These are phyloP conservation scores for Ailurus styani DNA, from an alignment of 2,113 vertebrate genomes.

Conservation along the genomic window DNA sequence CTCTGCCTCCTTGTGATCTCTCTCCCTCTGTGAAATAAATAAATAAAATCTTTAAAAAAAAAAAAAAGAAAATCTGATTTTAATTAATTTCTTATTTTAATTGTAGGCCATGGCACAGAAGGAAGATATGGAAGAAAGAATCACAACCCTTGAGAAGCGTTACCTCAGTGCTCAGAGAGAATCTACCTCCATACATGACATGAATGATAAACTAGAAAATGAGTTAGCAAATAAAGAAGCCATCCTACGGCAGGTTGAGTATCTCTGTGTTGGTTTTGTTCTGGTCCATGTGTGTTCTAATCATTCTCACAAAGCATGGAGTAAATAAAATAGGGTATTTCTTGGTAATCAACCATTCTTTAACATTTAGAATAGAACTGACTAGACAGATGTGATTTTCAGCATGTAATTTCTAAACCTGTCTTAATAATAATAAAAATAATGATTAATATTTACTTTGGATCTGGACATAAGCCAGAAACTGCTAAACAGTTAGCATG, in stretches of 20 bases:
- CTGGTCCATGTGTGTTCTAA: neutral
- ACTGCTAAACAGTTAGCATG: neutral
- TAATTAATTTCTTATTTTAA: neutral
- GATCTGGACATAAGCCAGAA: neutral
- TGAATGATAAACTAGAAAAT: slow-evolving; percentile 99
- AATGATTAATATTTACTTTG: neutral
- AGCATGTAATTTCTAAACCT: neutral
- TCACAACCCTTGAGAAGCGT: slow-evolving; percentile 97
- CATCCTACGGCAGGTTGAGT: slow-evolving; percentile 94
- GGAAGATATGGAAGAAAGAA: slow-evolving; percentile 99
- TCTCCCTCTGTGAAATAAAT: too few species aligned
- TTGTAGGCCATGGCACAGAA: slow-evolving; percentile 98
- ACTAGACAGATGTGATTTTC: neutral
- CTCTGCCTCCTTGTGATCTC: too few species aligned
- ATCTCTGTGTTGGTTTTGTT: slow-evolving; percentile 30
- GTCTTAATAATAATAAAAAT: neutral
- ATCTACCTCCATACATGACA: slow-evolving; percentile 98
- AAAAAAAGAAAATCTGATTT: neutral
- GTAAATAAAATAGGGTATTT: neutral
- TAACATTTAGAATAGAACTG: neutral
- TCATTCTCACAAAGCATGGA: neutral
- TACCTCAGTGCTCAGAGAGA: slow-evolving; percentile 98
- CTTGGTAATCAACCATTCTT: neutral
- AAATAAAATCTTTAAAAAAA: too few species aligned
- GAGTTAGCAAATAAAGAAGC: slow-evolving; percentile 98